Base-by-base conservation (phyloP, 1,140 invertebrate genomes). In the Hylyphantes graminicola region DNA sequence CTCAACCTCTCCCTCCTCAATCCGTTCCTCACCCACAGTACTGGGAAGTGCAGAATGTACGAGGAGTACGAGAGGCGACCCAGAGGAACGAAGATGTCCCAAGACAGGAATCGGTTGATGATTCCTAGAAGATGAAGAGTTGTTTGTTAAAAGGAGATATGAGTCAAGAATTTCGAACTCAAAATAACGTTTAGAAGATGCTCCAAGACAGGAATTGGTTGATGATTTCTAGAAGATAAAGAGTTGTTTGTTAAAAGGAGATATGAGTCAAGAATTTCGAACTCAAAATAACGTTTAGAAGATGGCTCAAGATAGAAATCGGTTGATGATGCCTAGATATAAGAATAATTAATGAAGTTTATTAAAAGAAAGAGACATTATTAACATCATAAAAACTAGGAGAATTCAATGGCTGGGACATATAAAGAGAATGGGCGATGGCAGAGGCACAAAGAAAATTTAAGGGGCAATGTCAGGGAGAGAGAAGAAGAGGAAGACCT, bases 11-110 rank as follows among this genome's bases (percentile, higher is more conserved):
- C 61, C 35, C 87, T 68, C 15, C 85, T n/a, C 12, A 84, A 83
- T 6, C 75, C 86, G 63, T 81, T 95, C 88, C 88, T 95, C 93
- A 17, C 51, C 35, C 86, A 94, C 93, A 85, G 94, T 57, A 93
- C 93, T 13, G 93, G 94, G 64, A 96, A 95, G 90, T 98, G 96
- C 11, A 97, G 92, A 35, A 98, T 92, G 89, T 97, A 98, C 8
- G 95, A 94, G 88, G 95, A 95, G 90, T 97, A 98, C 0, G 96
- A 96, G 57, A 98, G 92, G 72, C 96, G 92, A 86, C 94, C 95
- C 15, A 97, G 90, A 0, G 96, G 96, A 86, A 96, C 92, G 65
- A 96, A 92, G 0, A 94, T 92, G 51, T 93, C 92, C 89, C 95
- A 95, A 0, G 95, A 96, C 21, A 98, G 90, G 48, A 96, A 90